These are phyloP conservation scores for Podarcis muralis DNA, from an alignment of 2,113 vertebrate genomes.

Conservation along the genomic window DNA sequence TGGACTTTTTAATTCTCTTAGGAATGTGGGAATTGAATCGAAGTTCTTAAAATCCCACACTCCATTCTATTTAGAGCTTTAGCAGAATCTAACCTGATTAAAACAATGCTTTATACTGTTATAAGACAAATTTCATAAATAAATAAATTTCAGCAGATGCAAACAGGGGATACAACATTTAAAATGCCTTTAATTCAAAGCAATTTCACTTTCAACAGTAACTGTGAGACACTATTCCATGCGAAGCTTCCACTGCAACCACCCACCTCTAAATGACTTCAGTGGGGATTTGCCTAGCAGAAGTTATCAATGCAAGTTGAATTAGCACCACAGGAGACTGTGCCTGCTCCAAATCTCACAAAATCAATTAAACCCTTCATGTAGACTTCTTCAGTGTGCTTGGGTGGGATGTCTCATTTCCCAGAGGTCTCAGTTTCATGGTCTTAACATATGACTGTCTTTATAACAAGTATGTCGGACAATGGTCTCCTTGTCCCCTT, in stretches of 20 bases:
- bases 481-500: not conserved
- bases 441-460: not conserved
- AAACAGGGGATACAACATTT: not conserved
- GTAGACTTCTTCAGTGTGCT: rapidly evolving
- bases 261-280: not conserved
- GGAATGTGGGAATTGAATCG: not conserved
- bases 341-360: not conserved
- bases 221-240: not conserved
- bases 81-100: not conserved
- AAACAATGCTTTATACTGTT: not conserved
- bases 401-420: not conserved
- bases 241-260: not conserved
- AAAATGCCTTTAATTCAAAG: not conserved
- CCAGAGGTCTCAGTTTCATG: not conserved
- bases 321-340: not conserved
- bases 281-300: not conserved
- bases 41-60: not conserved
- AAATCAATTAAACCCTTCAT: not conserved
- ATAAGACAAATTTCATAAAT: not conserved
- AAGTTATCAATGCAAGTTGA: not conserved
- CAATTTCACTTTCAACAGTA: not conserved
- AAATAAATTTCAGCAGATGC: not conserved
- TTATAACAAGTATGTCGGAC: not conserved
- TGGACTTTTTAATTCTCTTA: conserved; percentile 7
- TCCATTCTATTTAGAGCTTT: not conserved